phyloP scores from a whole-genome alignment of 2,888 invertebrate species.

The Tanaodytes sp. region DNA sequence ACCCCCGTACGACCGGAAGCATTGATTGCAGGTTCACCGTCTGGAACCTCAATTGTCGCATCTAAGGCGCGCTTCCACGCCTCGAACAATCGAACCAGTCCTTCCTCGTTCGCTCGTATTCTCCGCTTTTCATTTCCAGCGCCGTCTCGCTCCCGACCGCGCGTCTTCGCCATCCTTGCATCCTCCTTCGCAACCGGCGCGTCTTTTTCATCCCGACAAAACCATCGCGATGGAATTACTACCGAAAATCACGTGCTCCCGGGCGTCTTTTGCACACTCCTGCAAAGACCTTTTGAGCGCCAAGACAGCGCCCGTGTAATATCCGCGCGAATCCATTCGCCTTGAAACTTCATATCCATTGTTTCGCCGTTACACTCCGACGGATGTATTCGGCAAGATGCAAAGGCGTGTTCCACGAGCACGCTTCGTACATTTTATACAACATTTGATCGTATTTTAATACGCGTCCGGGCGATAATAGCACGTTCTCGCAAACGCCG shows the following conservation, averaged over 20 bases:
- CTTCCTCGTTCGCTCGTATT: slow-evolving; percentile 22
- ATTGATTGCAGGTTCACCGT: slow-evolving; percentile 71
- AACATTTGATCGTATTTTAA: slow-evolving; percentile 34
- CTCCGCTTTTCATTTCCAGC: slow-evolving; percentile 24
- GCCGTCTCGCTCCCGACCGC: not conserved
- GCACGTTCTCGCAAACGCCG: slow-evolving; percentile 28
- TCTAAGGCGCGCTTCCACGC: slow-evolving; percentile 69
- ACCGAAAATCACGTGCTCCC: slow-evolving; percentile 58
- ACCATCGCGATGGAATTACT: too few relatives aligned
- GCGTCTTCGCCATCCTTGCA: slow-evolving; percentile 5
- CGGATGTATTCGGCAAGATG: slow-evolving; percentile 31
- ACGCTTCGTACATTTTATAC: slow-evolving; percentile 38
- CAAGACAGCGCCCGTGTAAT: slow-evolving; percentile 35
- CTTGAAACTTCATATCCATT: slow-evolving; percentile 38
- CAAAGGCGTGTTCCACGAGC: slow-evolving; percentile 45
- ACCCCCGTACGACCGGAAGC: too few relatives aligned
- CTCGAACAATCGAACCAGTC: slow-evolving; percentile 65
- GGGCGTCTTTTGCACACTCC: slow-evolving; percentile 47
- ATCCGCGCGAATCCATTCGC: slow-evolving; percentile 54
- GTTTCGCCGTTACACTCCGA: slow-evolving; percentile 33
- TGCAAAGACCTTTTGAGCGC: slow-evolving; percentile 36
- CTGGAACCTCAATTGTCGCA: slow-evolving; percentile 70
- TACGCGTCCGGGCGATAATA: slow-evolving; percentile 33
- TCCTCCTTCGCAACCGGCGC: slow-evolving; percentile 14
- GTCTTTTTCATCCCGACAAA: slow-evolving; percentile 24